These are phyloP conservation scores for Forpus xanthops DNA, from an alignment of 2,797 vertebrate species.

Conservation along the genomic window DNA sequence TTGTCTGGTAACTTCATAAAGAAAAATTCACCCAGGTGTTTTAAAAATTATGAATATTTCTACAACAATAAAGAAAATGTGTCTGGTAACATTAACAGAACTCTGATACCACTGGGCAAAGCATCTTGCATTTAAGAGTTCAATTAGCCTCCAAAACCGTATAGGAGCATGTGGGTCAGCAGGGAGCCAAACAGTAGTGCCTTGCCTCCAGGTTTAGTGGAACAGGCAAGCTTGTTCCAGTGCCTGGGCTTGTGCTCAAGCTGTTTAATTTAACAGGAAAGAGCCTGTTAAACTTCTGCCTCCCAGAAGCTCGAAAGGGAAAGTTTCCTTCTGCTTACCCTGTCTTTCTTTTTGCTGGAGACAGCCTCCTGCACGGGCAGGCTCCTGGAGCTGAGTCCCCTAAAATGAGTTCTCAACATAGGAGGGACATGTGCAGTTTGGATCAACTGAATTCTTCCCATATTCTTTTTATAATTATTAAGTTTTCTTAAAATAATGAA, in stretches of 20 bases:
- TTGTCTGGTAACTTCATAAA: neutral
- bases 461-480: neutral
- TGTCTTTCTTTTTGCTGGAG: neutral
- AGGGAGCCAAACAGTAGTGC: neutral
- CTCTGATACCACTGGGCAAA: neutral
- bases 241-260: neutral
- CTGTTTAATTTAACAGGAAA: neutral
- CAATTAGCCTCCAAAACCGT: neutral
- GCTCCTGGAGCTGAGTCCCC: neutral
- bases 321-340: neutral
- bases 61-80: neutral
- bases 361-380: accelerated
- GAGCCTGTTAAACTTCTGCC: neutral
- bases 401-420: neutral
- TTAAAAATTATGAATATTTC: neutral
- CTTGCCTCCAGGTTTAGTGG: neutral
- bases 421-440: accelerated
- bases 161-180: neutral
- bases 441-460: neutral
- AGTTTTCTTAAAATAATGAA: neutral
- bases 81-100: neutral
- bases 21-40: neutral
- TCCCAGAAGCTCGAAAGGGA: neutral
- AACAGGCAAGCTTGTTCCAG: neutral
- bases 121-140: neutral